Evolutionary conservation across 2,797 vertebrate genomes (phyloP).

Genomic region (Chrosomus eos): DNA sequence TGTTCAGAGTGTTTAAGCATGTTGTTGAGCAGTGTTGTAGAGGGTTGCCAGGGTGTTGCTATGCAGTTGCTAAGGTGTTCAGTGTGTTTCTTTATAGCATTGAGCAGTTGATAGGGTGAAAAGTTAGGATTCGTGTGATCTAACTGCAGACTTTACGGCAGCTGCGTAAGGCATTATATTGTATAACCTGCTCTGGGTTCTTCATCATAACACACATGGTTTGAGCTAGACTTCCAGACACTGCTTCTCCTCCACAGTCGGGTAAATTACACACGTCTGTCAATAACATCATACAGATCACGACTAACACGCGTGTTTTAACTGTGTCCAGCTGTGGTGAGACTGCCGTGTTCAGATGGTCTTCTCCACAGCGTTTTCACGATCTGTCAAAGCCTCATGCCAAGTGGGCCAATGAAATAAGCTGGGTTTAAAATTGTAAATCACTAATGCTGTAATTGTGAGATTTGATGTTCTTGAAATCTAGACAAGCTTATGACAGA

Average conservation of each 20-base stretch:
- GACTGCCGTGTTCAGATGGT: conserved; percentile 16
- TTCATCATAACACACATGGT: conserved; percentile 24
- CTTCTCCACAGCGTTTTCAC: not conserved
- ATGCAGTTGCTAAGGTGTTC: not conserved
- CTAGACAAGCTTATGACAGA: not conserved
- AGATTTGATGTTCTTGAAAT: not conserved
- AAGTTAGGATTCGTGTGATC: not conserved
- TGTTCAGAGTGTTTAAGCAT: not conserved
- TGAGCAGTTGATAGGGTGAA: not conserved
- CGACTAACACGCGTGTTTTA: conserved; percentile 28
- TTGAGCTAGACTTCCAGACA: conserved; percentile 33
- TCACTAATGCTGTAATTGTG: not conserved
- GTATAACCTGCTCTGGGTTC: not conserved
- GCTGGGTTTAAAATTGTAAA: not conserved
- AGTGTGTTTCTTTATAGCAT: not conserved
- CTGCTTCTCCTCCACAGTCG: conserved; percentile 30
- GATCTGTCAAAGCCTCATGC: not conserved
- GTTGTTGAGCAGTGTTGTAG: not conserved
- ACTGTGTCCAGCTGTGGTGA: conserved; percentile 47
- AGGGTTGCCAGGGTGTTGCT: not conserved
- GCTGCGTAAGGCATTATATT: conserved; percentile 26
- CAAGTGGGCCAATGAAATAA: not conserved
- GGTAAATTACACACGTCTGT: conserved; percentile 59
- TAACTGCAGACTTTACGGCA: not conserved
- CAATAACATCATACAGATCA: conserved; percentile 35